Conservation (phyloP, 2,888 invertebrate genomes). For the Darwinula stevensoni region DNA sequence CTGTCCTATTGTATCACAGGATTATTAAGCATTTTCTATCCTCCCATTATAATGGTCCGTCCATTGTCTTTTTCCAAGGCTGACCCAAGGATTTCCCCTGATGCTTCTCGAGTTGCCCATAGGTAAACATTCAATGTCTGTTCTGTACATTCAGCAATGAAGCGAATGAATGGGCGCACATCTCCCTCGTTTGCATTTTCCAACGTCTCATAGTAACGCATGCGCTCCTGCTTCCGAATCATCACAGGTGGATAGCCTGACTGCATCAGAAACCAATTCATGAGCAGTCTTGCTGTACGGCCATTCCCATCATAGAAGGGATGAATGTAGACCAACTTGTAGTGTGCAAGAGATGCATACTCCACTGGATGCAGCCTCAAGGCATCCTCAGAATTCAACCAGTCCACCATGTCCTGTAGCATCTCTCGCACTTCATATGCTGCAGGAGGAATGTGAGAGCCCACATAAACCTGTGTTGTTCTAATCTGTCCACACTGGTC, state of each 20-base stretch:
- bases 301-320: constrained; percentile 94
- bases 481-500: constrained; percentile 64
- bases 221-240: constrained; percentile 47
- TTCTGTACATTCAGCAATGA: constrained; percentile 76
- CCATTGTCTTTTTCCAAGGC: too few relatives aligned
- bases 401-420: constrained; percentile 64
- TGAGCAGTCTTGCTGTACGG: constrained; percentile 67
- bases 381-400: constrained; percentile 63
- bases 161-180: constrained; percentile 75
- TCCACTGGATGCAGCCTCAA: constrained; percentile 65
- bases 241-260: constrained; percentile 89
- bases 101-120: constrained; percentile 48
- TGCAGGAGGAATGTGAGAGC: constrained; percentile 72
- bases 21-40: too few relatives aligned
- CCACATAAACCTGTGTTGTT: constrained; percentile 70
- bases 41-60: too few relatives aligned
- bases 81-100: too few relatives aligned
- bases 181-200: constrained; percentile 81
- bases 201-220: constrained; percentile 45
- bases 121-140: constrained; percentile 58
- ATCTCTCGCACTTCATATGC: constrained; percentile 47
- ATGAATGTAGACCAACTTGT: constrained; percentile 84
- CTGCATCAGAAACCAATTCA: constrained; percentile 85
- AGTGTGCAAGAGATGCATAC: constrained; percentile 82
- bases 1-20: too few relatives aligned